Percentiles rank a stretch among this genome's conserved stretches.
Evolutionary conservation across 2,797 vertebrate species (phyloP).

Genomic region (Enteromius paludinosus): DNA sequence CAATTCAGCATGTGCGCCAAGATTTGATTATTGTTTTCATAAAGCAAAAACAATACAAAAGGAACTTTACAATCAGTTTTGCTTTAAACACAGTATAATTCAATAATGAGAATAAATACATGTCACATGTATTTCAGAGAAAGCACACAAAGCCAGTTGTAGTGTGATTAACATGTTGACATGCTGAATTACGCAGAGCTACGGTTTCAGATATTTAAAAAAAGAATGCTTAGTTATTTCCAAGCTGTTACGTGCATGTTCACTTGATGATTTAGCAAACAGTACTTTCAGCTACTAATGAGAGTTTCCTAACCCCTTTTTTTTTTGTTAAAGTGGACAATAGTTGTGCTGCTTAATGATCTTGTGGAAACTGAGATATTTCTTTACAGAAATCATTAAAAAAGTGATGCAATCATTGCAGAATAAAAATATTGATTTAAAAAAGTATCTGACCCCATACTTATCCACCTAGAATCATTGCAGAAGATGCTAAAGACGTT

Average conservation of each 20-base stretch:
- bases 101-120: not conserved
- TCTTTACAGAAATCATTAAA: not conserved
- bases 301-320: not conserved
- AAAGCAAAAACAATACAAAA: conserved; percentile 11
- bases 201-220: not conserved
- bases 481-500: conserved; percentile 1
- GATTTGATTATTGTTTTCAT: not conserved
- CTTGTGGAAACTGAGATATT: not conserved
- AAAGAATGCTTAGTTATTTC: not conserved
- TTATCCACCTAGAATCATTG: not conserved
- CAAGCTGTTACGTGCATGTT: not conserved
- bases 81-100: not conserved
- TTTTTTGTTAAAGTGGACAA: not conserved
- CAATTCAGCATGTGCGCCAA: not conserved
- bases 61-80: not conserved
- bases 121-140: not conserved
- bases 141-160: not conserved
- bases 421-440: not conserved
- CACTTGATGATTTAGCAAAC: not conserved
- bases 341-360: not conserved
- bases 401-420: not conserved
- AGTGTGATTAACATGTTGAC: conserved; percentile 8
- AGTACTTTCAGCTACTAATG: not conserved
- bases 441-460: not conserved
- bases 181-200: not conserved